Conservation (phyloP, 1,140 invertebrate species). For the Drosophila ogumai region DNA sequence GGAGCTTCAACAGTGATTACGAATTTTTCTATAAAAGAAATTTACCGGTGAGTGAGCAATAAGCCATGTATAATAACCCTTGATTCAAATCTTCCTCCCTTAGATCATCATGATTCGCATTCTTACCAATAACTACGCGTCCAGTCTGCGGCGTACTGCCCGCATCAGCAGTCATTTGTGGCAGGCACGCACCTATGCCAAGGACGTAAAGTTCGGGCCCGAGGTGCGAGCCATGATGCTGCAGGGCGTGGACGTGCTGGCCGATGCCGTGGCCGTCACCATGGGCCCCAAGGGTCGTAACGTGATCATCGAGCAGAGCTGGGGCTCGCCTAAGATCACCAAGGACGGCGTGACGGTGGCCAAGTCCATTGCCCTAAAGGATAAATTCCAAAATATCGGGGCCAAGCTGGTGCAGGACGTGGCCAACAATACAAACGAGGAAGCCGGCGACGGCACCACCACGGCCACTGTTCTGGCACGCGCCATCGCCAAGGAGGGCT, state of each 20-base stretch:
- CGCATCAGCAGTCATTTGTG: slow-evolving; percentile 18
- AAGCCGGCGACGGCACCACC: slow-evolving; percentile 99
- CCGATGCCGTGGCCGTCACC: slow-evolving; percentile 99
- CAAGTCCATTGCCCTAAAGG: slow-evolving; percentile 98
- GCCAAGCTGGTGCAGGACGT: slow-evolving; percentile 99
- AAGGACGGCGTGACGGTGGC: slow-evolving; percentile 99
- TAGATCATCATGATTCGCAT: slow-evolving; percentile 53
- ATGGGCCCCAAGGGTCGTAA: slow-evolving; percentile 99
- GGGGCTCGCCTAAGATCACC: slow-evolving; percentile 99
- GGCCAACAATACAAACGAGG: slow-evolving; percentile 99
- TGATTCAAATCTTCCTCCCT: not conserved
- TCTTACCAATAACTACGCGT: slow-evolving; percentile 10
- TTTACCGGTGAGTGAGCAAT: not conserved
- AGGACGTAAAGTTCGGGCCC: slow-evolving; percentile 98
- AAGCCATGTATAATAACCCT: accelerated
- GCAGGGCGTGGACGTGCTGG: slow-evolving; percentile 98
- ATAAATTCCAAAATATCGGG: slow-evolving; percentile 99
- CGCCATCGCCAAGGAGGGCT: slow-evolving; percentile 99
- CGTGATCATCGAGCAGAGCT: slow-evolving; percentile 99
- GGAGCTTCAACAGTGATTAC: slow-evolving; percentile 17
- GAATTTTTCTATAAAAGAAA: not conserved
- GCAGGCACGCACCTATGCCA: slow-evolving; percentile 86
- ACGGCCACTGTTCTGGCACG: slow-evolving; percentile 98
- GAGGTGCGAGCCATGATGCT: slow-evolving; percentile 98
- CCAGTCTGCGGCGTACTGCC: slow-evolving; percentile 4